A percentile compares a stretch with the other conserved stretches of the same genome.
These are phyloP conservation scores for Aurelia coerulea DNA, from an alignment of 30 jellyfish, hydroid and myxozoan genomes.

Conservation along the genomic window DNA sequence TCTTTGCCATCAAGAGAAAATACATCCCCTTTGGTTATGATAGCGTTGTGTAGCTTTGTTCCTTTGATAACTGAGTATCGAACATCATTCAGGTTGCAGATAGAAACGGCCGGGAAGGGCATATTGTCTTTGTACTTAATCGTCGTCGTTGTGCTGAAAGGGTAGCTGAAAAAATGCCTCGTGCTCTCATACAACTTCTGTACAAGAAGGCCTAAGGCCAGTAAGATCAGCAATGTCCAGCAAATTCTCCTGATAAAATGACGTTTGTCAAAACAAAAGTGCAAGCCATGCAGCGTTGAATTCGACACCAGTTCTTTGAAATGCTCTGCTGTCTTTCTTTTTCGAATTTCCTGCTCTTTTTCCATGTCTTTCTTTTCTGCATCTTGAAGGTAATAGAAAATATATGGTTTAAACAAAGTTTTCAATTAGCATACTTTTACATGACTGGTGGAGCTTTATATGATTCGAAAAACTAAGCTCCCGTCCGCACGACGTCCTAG, in stretches of 20 bases:
- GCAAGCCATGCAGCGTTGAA: conserved; percentile 92
- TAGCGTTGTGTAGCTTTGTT: conserved; percentile 68
- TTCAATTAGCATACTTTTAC: too few species aligned
- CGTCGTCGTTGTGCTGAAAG: conserved; percentile 93
- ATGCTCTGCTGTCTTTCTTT: conserved; percentile 40
- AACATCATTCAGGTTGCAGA: conserved; percentile 88
- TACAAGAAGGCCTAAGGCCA: conserved; percentile 85
- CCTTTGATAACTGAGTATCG: conserved; percentile 76
- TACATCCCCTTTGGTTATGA: neutral
- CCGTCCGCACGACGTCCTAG: too few species aligned
- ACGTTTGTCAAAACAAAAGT: conserved; percentile 81
- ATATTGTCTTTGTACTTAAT: conserved; percentile 67
- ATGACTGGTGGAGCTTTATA: too few species aligned
- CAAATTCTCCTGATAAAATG: conserved; percentile 72
- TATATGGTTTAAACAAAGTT: neutral
- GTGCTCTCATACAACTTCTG: conserved; percentile 90
- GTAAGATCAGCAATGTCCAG: conserved; percentile 80
- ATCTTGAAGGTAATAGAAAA: conserved; percentile 6
- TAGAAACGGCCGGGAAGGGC: conserved; percentile 92
- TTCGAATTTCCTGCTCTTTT: conserved; percentile 53
- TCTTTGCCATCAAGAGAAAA: conserved; percentile 68
- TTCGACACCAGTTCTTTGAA: conserved; percentile 50
- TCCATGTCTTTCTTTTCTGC: conserved; percentile 23
- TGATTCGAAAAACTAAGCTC: too few species aligned
- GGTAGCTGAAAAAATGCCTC: conserved; percentile 75